These are phyloP conservation scores for Metalampra italica DNA, from an alignment of 2,888 invertebrate species.

Conservation along the genomic window DNA sequence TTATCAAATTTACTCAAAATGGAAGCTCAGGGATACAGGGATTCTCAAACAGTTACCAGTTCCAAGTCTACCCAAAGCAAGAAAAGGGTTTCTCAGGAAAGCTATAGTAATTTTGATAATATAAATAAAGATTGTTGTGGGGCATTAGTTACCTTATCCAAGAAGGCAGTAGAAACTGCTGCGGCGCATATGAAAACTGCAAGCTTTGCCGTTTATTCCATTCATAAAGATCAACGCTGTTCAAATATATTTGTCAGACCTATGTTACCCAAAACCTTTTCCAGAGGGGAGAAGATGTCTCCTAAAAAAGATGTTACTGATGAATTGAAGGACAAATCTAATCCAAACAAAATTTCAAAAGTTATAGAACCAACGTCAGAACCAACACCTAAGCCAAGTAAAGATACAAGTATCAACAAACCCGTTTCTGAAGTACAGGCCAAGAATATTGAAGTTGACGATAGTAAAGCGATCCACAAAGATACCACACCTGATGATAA, in stretches of 20 bases:
- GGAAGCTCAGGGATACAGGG: slow-evolving; percentile 71
- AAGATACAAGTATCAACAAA: background rate
- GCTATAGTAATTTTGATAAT: slow-evolving; percentile 38
- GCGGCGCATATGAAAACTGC: slow-evolving; percentile 53
- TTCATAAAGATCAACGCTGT: slow-evolving; percentile 36
- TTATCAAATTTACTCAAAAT: slow-evolving; percentile 77
- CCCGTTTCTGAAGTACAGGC: slow-evolving; percentile 3
- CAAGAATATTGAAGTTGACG: slow-evolving; percentile 3
- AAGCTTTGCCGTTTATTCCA: slow-evolving; percentile 28
- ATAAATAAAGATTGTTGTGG: slow-evolving; percentile 60
- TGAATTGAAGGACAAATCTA: slow-evolving; percentile 59
- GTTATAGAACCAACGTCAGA: slow-evolving; percentile 3
- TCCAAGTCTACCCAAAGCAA: slow-evolving; percentile 37
- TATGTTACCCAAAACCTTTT: slow-evolving; percentile 49
- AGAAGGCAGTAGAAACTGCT: slow-evolving; percentile 50
- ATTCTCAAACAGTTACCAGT: slow-evolving; percentile 40
- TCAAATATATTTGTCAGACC: slow-evolving; percentile 55
- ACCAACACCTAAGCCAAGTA: background rate
- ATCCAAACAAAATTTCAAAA: slow-evolving; percentile 83
- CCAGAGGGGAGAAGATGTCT: slow-evolving; percentile 52
- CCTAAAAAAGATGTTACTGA: slow-evolving; percentile 52
- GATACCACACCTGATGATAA: too few species aligned
- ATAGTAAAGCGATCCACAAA: too few species aligned
- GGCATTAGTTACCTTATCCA: slow-evolving; percentile 52
- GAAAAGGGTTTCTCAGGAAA: slow-evolving; percentile 29